phyloP scores from a whole-genome alignment of 2,888 invertebrate genomes.

The Lochmaea crataegi region DNA sequence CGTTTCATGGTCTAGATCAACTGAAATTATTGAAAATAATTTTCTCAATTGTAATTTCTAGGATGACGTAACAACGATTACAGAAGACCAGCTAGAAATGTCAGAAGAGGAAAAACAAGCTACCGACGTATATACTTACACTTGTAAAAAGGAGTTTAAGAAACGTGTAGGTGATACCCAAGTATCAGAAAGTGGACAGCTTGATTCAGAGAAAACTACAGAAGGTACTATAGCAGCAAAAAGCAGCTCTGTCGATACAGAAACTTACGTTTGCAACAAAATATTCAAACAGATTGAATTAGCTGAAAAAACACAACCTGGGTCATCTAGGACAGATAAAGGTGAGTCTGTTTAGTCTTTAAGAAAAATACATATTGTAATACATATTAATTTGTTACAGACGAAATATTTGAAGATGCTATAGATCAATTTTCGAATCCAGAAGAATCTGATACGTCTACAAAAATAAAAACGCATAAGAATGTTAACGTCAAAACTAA shows the following conservation, averaged over 20 bases:
- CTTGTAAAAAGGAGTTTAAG: not conserved
- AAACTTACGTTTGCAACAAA: constrained; percentile 6
- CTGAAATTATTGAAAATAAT: too few species aligned
- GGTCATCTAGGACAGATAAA: not conserved
- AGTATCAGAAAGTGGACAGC: not conserved
- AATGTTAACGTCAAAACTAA: not conserved
- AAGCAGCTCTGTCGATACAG: not conserved
- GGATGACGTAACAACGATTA: not conserved
- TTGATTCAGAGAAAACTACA: not conserved
- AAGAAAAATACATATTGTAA: too few species aligned
- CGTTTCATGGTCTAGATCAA: not conserved
- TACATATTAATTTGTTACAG: not conserved
- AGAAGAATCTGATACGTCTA: too few species aligned
- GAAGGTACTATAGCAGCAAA: not conserved
- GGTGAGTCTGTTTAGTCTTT: not conserved
- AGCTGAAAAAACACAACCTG: too few species aligned
- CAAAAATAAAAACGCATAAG: too few species aligned
- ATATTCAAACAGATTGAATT: not conserved
- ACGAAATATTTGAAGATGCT: constrained; percentile 14
- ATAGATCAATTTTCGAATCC: not conserved
- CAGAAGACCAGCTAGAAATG: not conserved
- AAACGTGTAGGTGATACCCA: not conserved
- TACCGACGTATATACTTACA: not conserved
- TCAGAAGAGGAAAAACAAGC: not conserved
- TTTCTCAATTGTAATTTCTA: not conserved